phyloP scores from a whole-genome alignment of 2,113 vertebrate genomes.

The Chascanopsetta lugubris region DNA sequence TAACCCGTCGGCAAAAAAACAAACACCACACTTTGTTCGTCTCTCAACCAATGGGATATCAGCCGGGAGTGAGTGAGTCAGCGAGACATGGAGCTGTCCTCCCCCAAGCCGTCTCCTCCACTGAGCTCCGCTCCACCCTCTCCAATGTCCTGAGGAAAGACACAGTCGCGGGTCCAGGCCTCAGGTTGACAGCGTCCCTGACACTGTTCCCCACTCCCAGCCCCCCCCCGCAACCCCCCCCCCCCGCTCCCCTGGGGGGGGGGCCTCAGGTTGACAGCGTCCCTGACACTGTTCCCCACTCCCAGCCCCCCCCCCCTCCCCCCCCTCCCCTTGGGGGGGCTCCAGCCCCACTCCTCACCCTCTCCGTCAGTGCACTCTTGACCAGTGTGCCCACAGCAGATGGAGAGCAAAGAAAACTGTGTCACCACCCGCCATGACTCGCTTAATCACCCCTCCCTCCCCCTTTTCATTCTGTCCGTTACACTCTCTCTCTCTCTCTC shows the following conservation, averaged over 20 bases:
- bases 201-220: slow-evolving; percentile 8
- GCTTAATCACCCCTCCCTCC: slow-evolving; percentile 45
- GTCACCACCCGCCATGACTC: slow-evolving; percentile 61
- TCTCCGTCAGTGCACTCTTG: slow-evolving; percentile 67
- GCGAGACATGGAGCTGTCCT: too few relatives aligned
- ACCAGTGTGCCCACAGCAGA: slow-evolving; percentile 62
- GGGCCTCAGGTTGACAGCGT: neutral
- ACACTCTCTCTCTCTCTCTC: slow-evolving; percentile 18
- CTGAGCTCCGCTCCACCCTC: too few relatives aligned
- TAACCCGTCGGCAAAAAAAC: too few relatives aligned
- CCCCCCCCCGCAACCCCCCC: slow-evolving; percentile 3
- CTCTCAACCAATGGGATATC: too few relatives aligned
- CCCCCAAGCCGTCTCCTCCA: too few relatives aligned
- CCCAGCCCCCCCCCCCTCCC: slow-evolving; percentile 15
- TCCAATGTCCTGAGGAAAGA: too few relatives aligned
- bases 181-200: too few relatives aligned
- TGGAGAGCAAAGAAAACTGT: slow-evolving; percentile 64
- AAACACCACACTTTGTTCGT: too few relatives aligned
- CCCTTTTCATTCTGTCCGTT: slow-evolving; percentile 30
- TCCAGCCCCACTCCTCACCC: slow-evolving; percentile 36
- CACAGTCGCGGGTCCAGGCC: too few relatives aligned
- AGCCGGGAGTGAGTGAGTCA: too few relatives aligned
- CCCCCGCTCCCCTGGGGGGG: slow-evolving; percentile 5
- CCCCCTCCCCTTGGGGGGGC: slow-evolving; percentile 11
- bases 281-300: slow-evolving; percentile 9